Evolutionary conservation across 1,140 invertebrate genomes (phyloP), one percentile per base, ranked within the genome.

Genomic region (Melipona quadrifasciata): DNA sequence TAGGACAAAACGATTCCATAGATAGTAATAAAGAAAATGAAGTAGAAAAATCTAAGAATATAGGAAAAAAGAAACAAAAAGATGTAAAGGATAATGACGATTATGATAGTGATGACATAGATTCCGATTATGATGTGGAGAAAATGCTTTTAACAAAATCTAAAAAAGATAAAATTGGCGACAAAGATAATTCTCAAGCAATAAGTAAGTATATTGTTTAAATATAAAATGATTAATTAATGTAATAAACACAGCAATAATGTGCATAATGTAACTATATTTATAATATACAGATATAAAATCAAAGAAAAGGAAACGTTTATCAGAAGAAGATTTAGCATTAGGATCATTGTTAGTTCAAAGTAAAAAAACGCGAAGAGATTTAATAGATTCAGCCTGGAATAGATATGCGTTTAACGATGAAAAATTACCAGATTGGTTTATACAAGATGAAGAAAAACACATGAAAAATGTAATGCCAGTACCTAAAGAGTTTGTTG

Each of bases 371-470:
- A 96, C 96, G 14, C 97, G 97, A 88, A 95, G 98, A 53, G 98
- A 99, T 92, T 93, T 99, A 17, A 95, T 97, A 47, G 98, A 99
- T 94, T 97, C 95, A 31, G 98, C 96, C 3, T 99, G 98, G 98
- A 99, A 99, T 94, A 96, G 98, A 87, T 99, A 97, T 92, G 96
- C 96, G 0, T 98, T 98, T 90, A 97, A 98, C 89, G 99, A 99
- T 94, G 96, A 97, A 16, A 96, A 98, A 92, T 94, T 99, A 57
- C 99, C 99, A 0, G 97, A 97, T 87, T 99, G 99, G 99, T 99
- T 99, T 95, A 95, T 97, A 0, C 96, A 98, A 84, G 99, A 99
- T 91, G 99, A 99, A 94, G 96, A 97, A 80, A 97, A 98, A 93
- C 98, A 99, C 92, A 98, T 98, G 96, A 96, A 95, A 80, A 97